These are phyloP conservation scores for Cataglyphis cursor DNA, from an alignment of 2,888 invertebrate species.

Conservation along the genomic window DNA sequence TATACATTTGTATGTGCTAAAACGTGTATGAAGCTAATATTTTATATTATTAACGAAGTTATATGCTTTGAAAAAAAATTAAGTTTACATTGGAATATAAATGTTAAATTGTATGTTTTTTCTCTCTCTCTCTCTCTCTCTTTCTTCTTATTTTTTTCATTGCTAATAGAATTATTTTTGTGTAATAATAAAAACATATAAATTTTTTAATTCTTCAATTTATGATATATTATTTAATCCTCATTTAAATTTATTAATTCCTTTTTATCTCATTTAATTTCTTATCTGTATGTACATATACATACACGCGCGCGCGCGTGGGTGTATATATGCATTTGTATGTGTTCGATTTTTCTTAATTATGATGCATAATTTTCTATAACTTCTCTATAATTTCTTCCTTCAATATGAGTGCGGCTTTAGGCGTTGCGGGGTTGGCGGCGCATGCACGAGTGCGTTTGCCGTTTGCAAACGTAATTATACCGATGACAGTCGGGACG, in stretches of 20 bases:
- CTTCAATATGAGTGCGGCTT: constrained; percentile 27
- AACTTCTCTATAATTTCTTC: constrained; percentile 13
- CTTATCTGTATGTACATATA: too few species aligned
- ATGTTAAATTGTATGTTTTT: too few species aligned
- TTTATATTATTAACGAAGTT: too few species aligned
- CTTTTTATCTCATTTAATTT: too few species aligned
- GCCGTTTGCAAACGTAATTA: constrained; percentile 75
- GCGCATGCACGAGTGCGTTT: constrained; percentile 60
- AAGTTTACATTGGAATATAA: too few species aligned
- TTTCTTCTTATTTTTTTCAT: neutral
- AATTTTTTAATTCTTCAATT: neutral
- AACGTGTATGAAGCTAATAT: too few species aligned
- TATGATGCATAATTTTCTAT: constrained; percentile 1
- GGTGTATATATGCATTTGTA: neutral
- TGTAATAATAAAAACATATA: neutral
- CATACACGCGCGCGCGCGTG: too few species aligned
- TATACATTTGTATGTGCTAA: too few species aligned
- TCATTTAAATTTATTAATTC: too few species aligned
- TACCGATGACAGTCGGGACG: constrained; percentile 67
- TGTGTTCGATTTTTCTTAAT: neutral
- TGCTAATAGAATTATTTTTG: constrained; percentile 6
- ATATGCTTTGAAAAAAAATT: too few species aligned
- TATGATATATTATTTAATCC: neutral
- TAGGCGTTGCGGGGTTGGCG: constrained; percentile 43
- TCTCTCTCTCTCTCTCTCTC: too few species aligned